phyloP scores from a whole-genome alignment of 2,113 vertebrate species.

The Arizona elegans region DNA sequence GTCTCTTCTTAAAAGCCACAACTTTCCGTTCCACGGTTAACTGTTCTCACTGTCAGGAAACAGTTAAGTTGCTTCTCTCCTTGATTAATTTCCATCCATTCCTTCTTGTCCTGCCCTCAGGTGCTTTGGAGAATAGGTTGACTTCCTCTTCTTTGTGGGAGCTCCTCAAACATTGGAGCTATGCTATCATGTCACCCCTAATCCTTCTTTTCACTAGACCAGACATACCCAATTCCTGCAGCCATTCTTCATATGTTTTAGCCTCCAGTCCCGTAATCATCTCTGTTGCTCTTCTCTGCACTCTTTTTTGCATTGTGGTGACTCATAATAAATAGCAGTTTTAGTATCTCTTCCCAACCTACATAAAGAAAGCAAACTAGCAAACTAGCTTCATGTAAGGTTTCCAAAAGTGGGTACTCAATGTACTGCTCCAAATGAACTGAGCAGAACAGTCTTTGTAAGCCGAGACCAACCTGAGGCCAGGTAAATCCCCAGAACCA shows the following conservation, averaged over 20 bases:
- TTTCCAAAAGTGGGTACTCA: not conserved
- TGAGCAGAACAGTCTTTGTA: not conserved
- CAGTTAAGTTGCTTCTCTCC: not conserved
- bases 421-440: not conserved
- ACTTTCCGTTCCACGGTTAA: accelerated
- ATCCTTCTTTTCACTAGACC: not conserved
- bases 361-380: not conserved
- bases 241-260: not conserved
- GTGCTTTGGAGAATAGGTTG: not conserved
- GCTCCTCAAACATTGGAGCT: not conserved
- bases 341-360: not conserved
- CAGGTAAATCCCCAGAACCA: not conserved
- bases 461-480: not conserved
- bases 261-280: not conserved
- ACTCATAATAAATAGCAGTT: not conserved
- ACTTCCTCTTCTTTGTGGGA: not conserved
- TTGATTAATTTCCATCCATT: not conserved
- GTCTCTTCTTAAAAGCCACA: not conserved
- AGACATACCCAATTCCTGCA: not conserved
- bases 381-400: not conserved
- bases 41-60: too few species aligned
- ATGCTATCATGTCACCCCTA: not conserved
- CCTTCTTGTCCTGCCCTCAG: not conserved
- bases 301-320: not conserved
- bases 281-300: not conserved